A percentile compares a stretch with the other conserved stretches of the same genome.
phyloP scores from a whole-genome alignment of 2,888 invertebrate genomes.

The Rhamphomyia laevipes region DNA sequence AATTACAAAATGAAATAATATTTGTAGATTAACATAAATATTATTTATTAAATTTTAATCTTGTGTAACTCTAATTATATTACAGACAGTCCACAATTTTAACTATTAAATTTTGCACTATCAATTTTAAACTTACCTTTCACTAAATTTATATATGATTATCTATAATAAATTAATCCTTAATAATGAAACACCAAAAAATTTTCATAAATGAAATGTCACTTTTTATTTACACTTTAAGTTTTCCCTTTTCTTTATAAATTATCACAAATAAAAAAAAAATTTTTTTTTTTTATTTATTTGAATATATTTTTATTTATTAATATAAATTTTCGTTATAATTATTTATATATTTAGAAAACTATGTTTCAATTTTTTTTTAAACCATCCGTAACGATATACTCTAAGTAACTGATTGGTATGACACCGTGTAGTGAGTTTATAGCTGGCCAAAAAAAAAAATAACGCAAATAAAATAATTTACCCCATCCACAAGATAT shows the following conservation, averaged over 20 bases:
- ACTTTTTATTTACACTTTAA: background rate
- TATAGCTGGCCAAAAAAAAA: constrained; percentile 37
- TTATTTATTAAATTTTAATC: too few species aligned
- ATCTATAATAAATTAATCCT: too few species aligned
- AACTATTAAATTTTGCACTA: too few species aligned
- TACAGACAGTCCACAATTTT: too few species aligned
- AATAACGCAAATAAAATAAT: constrained; percentile 3
- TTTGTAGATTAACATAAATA: too few species aligned
- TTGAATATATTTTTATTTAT: background rate
- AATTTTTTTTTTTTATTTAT: background rate
- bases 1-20: too few species aligned
- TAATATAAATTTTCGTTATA: background rate
- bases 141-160: background rate
- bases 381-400: constrained; percentile 33
- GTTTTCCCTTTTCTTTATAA: background rate
- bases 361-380: too few species aligned
- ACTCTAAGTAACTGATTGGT: constrained; percentile 37
- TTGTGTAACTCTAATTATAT: too few species aligned
- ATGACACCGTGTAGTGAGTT: constrained; percentile 34
- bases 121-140: background rate
- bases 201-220: too few species aligned
- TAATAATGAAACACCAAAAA: too few species aligned
- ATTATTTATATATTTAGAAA: background rate
- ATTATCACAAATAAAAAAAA: background rate
- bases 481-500: background rate